Evolutionary conservation across 1,140 invertebrate genomes (phyloP).

Genomic region (Aphidius ervi): DNA sequence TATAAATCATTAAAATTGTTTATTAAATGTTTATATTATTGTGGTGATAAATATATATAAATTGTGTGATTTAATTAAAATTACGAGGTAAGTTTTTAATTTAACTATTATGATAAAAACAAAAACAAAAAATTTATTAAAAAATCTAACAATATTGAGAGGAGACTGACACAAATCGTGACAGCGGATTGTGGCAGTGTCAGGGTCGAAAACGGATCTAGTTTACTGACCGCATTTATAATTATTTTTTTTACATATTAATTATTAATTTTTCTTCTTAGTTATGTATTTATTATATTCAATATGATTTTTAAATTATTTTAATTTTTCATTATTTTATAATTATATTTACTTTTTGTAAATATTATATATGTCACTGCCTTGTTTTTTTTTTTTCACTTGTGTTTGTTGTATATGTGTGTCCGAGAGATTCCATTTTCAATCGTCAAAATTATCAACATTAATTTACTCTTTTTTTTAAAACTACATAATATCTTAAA

Average conservation of each 20-base stretch:
- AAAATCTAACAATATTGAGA: slow-evolving; percentile 37
- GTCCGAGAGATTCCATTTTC: no score
- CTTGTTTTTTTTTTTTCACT: no score
- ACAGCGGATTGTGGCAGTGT: slow-evolving; percentile 50
- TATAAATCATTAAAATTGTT: background rate
- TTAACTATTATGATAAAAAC: background rate
- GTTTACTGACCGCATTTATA: slow-evolving; percentile 49
- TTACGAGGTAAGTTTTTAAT: slow-evolving; percentile 46
- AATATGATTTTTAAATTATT: slow-evolving; percentile 27
- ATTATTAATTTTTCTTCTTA: background rate
- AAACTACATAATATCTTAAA: no score
- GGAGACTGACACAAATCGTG: slow-evolving; percentile 39
- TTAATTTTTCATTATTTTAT: background rate
- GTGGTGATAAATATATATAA: background rate
- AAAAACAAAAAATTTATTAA: background rate
- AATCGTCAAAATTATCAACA: no score
- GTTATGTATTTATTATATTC: background rate
- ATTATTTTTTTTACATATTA: slow-evolving; percentile 10
- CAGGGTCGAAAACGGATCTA: slow-evolving; percentile 50
- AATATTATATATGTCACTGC: no score
- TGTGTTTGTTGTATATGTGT: no score
- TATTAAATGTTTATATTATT: background rate
- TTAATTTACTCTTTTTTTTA: no score
- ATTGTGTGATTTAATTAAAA: slow-evolving; percentile 22
- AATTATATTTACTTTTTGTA: no score